Evolutionary conservation across 2,888 invertebrate genomes (phyloP).

Genomic region (Drosophila macrospina): DNA sequence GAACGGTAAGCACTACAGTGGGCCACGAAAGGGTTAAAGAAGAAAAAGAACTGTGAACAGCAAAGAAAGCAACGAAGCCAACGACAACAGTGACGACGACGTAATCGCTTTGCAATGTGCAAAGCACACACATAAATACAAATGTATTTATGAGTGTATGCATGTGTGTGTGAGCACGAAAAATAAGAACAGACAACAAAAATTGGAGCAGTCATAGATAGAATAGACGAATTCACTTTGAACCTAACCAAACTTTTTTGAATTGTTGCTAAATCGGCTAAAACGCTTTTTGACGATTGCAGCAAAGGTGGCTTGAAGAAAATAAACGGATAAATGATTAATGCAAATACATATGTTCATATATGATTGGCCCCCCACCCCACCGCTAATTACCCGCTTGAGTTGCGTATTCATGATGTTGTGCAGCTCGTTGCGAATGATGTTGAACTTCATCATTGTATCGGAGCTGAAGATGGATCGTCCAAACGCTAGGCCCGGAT

Average conservation of each 20-base stretch:
- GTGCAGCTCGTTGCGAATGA: slow-evolving; percentile 98
- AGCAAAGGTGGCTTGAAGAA: slow-evolving; percentile 50
- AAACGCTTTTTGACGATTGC: slow-evolving; percentile 34
- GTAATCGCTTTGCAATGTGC: slow-evolving; percentile 79
- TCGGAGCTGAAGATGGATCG: slow-evolving; percentile 97
- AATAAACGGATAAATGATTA: slow-evolving; percentile 42
- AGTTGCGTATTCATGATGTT: slow-evolving; percentile 98
- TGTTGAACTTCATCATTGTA: slow-evolving; percentile 98
- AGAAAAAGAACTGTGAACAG: slow-evolving; percentile 42
- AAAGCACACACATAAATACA: slow-evolving; percentile 29
- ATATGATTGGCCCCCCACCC: slow-evolving; percentile 5
- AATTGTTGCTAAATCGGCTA: slow-evolving; percentile 23
- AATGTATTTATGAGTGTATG: slow-evolving; percentile 16
- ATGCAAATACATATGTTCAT: slow-evolving; percentile 14
- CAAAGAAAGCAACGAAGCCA: slow-evolving; percentile 58
- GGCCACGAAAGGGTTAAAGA: slow-evolving; percentile 66
- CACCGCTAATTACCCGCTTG: slow-evolving; percentile 91
- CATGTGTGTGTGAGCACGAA: slow-evolving; percentile 22
- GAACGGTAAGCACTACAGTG: slow-evolving; percentile 4
- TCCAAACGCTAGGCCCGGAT: slow-evolving; percentile 96
- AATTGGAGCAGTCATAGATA: slow-evolving; percentile 64
- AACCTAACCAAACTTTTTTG: slow-evolving; percentile 72
- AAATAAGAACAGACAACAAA: slow-evolving; percentile 30
- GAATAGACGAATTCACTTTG: slow-evolving; percentile 27
- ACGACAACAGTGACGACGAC: slow-evolving; percentile 57